These are phyloP conservation scores for Siniperca knerii DNA, from an alignment of 2,113 vertebrate genomes.

Conservation along the genomic window DNA sequence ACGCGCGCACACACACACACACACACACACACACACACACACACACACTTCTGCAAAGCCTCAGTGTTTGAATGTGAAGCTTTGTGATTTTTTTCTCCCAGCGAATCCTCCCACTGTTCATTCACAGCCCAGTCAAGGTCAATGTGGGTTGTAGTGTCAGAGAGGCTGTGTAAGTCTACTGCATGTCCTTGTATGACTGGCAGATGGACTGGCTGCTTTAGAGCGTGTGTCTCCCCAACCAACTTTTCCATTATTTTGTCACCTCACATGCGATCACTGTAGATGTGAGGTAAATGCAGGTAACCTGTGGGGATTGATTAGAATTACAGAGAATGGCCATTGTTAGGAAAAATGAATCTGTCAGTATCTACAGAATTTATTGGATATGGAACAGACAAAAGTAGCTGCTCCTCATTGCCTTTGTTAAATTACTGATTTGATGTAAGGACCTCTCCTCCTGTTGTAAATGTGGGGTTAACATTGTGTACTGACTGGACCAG, in stretches of 20 bases:
- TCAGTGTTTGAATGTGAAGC: slow-evolving; percentile 74
- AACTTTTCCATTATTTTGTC: not conserved
- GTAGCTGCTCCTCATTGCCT: not conserved
- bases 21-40: slow-evolving; percentile 12
- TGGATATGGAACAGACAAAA: not conserved
- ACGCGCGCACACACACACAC: not conserved
- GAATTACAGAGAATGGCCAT: not conserved
- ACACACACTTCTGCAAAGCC: slow-evolving; percentile 48
- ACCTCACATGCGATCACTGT: not conserved
- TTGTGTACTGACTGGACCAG: not conserved
- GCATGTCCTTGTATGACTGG: slow-evolving; percentile 54
- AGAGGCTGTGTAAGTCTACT: slow-evolving; percentile 48
- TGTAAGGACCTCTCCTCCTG: not conserved
- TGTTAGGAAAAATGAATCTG: not conserved
- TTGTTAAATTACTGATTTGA: not conserved
- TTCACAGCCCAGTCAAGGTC: slow-evolving; percentile 80
- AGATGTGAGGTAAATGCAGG: not conserved
- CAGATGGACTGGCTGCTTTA: slow-evolving; percentile 13
- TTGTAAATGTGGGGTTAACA: not conserved
- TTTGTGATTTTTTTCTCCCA: slow-evolving; percentile 63
- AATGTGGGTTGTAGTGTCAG: slow-evolving; percentile 75
- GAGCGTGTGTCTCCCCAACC: not conserved
- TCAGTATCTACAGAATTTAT: not conserved
- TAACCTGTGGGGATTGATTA: not conserved
- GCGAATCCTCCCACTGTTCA: slow-evolving; percentile 82